Evolutionary conservation across 2,797 vertebrate genomes (phyloP).

Genomic region (Austrolebias charrua): DNA sequence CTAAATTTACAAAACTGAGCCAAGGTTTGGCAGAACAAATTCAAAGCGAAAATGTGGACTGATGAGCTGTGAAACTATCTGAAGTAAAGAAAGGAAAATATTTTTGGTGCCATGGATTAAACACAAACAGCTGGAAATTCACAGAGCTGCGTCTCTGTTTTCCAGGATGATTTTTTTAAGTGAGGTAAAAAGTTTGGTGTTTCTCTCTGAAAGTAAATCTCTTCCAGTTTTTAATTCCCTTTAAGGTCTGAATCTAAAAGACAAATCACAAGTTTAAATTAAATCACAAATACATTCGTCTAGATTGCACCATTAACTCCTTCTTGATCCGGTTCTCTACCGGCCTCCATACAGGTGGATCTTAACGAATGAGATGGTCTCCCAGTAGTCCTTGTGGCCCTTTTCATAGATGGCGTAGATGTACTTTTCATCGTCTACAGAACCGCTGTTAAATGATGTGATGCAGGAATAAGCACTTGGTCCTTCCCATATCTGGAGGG

Average conservation of each 20-base stretch:
- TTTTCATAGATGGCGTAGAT: slow-evolving; percentile 90
- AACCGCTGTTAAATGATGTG: slow-evolving; percentile 69
- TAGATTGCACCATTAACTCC: not conserved
- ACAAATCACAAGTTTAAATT: slow-evolving; percentile 25
- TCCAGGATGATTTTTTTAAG: too few species aligned
- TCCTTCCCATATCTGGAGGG: slow-evolving; percentile 83
- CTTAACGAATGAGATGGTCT: slow-evolving; percentile 85
- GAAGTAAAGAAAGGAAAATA: too few species aligned
- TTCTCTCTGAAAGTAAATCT: slow-evolving; percentile 10
- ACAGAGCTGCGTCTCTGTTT: too few species aligned
- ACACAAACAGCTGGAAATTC: too few species aligned
- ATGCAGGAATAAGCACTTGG: slow-evolving; percentile 88
- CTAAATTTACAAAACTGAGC: too few species aligned
- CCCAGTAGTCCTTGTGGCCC: slow-evolving; percentile 71
- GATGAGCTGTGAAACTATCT: too few species aligned
- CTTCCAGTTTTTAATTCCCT: slow-evolving; percentile 24
- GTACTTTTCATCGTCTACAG: slow-evolving; percentile 71
- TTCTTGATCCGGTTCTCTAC: slow-evolving; percentile 46
- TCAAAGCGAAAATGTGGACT: too few species aligned
- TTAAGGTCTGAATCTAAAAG: slow-evolving; percentile 26
- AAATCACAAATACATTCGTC: not conserved
- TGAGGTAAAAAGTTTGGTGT: slow-evolving; percentile 12
- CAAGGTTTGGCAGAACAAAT: too few species aligned
- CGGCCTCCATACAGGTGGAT: slow-evolving; percentile 81
- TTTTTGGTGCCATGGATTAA: too few species aligned